A percentile compares a stretch with the other conserved stretches of the same genome.
Evolutionary conservation across 2,113 vertebrate genomes (phyloP).

Genomic region (Xenus cinereus): DNA sequence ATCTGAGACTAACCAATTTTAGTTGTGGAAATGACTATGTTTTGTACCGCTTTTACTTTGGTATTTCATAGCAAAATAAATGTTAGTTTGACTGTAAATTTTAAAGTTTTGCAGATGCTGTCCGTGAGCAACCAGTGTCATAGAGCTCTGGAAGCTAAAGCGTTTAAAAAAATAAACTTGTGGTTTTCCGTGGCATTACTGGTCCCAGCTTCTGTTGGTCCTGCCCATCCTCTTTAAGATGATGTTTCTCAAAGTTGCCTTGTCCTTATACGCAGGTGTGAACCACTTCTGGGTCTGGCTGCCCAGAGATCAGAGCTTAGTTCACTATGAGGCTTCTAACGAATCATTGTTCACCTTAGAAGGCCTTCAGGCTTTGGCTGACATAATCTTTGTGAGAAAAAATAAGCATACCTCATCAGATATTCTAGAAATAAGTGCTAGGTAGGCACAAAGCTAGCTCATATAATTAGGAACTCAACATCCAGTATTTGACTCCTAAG

Average conservation of each 20-base stretch:
- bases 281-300: background rate
- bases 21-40: background rate
- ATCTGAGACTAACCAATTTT: background rate
- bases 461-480: background rate
- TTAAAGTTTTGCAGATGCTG: background rate
- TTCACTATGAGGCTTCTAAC: background rate
- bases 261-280: background rate
- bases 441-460: background rate
- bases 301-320: background rate
- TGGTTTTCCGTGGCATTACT: background rate
- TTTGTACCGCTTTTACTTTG: background rate
- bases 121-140: background rate
- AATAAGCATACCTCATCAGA: background rate
- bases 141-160: background rate
- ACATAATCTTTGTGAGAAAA: background rate
- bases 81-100: background rate
- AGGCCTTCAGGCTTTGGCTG: background rate
- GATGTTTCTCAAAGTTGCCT: background rate
- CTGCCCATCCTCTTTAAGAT: background rate
- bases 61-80: background rate
- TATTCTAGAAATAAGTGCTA: background rate
- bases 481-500: background rate
- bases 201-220: background rate
- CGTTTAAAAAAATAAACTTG: background rate
- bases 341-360: background rate